These are phyloP conservation scores for Odontesthes bonariensis DNA, from an alignment of 2,113 vertebrate species.

Conservation along the genomic window DNA sequence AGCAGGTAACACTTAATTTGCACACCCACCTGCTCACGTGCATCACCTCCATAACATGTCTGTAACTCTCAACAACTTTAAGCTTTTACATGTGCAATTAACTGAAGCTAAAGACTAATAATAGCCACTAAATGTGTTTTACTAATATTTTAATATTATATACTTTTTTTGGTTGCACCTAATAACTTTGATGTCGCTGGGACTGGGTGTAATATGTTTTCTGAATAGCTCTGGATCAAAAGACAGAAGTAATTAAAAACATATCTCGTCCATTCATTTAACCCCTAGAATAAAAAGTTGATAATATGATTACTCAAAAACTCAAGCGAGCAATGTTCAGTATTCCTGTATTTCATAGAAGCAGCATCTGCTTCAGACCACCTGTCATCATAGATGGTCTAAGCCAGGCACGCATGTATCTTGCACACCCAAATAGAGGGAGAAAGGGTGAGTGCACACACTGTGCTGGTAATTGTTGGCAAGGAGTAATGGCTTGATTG, in stretches of 20 bases:
- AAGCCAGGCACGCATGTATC: not conserved
- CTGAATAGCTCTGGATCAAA: not conserved
- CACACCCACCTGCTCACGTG: too few species aligned
- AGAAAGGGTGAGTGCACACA: not conserved
- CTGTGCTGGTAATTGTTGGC: not conserved
- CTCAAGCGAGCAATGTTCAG: not conserved
- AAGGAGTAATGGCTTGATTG: not conserved
- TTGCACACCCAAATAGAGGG: not conserved
- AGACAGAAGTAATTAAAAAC: not conserved
- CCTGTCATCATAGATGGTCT: not conserved
- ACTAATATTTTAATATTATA: too few species aligned
- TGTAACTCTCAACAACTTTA: not conserved
- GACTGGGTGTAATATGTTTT: not conserved
- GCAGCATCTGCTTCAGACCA: not conserved
- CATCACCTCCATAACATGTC: not conserved
- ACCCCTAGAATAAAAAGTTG: not conserved
- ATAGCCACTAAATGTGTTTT: not conserved
- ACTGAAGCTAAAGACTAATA: not conserved
- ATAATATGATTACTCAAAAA: too few species aligned
- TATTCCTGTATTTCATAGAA: not conserved
- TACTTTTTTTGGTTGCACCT: not conserved
- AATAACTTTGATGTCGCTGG: not conserved
- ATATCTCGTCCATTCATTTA: not conserved
- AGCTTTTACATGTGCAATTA: not conserved
- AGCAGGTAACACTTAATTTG: too few species aligned